Conservation (phyloP, 2,113 vertebrate species). For the Hemiscyllium ocellatum region DNA sequence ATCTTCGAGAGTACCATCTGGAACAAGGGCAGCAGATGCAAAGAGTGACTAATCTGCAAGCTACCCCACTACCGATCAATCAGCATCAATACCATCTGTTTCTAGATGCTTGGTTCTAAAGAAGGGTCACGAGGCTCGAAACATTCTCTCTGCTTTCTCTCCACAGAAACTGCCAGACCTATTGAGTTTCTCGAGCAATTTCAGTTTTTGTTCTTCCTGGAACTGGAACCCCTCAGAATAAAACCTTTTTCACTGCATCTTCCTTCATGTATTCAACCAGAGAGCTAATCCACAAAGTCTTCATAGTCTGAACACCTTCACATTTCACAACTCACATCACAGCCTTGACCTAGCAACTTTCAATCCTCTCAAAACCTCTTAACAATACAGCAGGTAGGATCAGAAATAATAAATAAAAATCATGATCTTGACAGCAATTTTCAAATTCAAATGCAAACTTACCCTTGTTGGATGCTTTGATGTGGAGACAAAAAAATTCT, state of each 20-base stretch:
- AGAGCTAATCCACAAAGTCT: background rate
- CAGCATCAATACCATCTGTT: no score
- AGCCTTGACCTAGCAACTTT: background rate
- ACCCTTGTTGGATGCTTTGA: conserved; percentile 71
- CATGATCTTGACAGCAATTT: background rate
- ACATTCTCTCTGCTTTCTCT: no score
- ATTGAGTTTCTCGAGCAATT: background rate
- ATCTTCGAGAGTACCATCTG: no score
- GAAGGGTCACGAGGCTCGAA: no score
- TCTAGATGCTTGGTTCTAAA: no score
- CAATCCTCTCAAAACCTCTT: background rate
- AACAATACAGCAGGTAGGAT: background rate
- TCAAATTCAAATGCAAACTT: conserved; percentile 43
- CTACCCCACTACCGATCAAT: no score
- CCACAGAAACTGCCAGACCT: background rate
- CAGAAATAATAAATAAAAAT: conserved; percentile 2
- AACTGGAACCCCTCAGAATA: no score
- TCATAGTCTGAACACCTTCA: background rate
- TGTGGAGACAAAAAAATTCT: conserved; percentile 62
- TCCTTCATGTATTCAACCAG: background rate
- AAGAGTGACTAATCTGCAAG: no score
- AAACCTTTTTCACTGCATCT: background rate
- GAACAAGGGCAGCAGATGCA: no score
- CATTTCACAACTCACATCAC: background rate
- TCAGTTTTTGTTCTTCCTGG: background rate